Evolutionary conservation across 35 echinoderm and acorn worm species (phyloP), one percentile per base, ranked within the genome.

Genomic region (Stichopus chloronotus): DNA sequence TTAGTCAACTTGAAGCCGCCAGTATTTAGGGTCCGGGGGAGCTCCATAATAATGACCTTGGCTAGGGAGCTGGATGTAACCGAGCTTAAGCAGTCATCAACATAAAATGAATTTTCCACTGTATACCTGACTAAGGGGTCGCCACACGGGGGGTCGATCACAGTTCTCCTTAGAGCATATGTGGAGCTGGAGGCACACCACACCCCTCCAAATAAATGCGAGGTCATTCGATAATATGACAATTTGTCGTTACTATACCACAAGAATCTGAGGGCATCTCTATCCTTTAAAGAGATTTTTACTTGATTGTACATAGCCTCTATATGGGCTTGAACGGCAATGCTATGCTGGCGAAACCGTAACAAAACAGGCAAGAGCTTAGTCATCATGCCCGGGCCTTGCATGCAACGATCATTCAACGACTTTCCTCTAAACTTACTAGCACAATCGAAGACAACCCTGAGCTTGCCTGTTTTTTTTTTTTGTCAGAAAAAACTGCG

Each of bases 361-460:
- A 78, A 78, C 7, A 78, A 17, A 17, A 78, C 76, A 21, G 76
- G 16, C 76, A 78, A 12, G 21, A 83, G 80, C 55, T 83, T 83
- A 55, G 30, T 83, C 30, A 83, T 83, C 80, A 83, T 53, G 11
- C 55, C 52, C 9, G 76, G 76, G 20, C 76, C 76, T 22, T 78
- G 76, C 76, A 78, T 83, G 52, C 80, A 83, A 55, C 80, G 80
- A 56, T 83, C 80, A 56, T 83, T 83, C 80, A 83, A 83, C 24
- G 52, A 83, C 80, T 83, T 55, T 1, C 52, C 43, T 55, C n/a
- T 55, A 53, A 53, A 9, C 79, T 53, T 55, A 43, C 85, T 30
- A 2, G 93, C 86, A 61, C 87, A 94, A 60, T 94, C 87, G 58
- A n/a, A n/a, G n/a, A n/a, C n/a, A n/a, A n/a, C n/a, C n/a, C n/a